Evolutionary conservation across 2,797 vertebrate species (phyloP).

Genomic region (Carcharodon carcharias): DNA sequence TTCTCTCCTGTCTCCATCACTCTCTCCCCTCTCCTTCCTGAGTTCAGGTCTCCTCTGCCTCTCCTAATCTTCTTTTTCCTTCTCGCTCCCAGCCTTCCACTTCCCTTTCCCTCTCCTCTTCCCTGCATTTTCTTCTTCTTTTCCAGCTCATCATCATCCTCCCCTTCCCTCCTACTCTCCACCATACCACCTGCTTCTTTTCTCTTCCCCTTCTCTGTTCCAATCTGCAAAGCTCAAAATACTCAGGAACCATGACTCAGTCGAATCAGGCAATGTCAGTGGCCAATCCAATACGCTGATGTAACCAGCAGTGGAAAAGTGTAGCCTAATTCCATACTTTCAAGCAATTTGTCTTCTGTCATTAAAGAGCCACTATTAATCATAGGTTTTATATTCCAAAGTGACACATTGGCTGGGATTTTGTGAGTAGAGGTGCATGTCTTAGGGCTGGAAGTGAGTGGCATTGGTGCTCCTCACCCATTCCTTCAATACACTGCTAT

Average conservation of each 20-base stretch:
- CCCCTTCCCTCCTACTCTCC: constrained; percentile 21
- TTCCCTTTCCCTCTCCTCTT: background rate
- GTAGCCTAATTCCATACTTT: background rate
- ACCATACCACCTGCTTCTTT: too few relatives aligned
- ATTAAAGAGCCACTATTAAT: background rate
- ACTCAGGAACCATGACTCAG: background rate
- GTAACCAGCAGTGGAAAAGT: background rate
- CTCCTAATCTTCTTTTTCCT: constrained; percentile 18
- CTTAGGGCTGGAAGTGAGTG: too few relatives aligned
- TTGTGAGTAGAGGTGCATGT: too few relatives aligned
- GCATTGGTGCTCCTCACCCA: too few relatives aligned
- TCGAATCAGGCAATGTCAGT: background rate
- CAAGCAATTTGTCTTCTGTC: background rate
- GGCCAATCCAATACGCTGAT: background rate
- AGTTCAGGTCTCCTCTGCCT: background rate
- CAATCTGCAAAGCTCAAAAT: background rate
- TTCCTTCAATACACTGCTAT: too few relatives aligned
- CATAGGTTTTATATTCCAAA: background rate
- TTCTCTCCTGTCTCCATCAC: too few relatives aligned
- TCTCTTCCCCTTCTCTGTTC: background rate
- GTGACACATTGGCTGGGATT: background rate
- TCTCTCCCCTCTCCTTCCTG: background rate
- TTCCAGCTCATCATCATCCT: constrained; percentile 40
- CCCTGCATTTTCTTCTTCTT: background rate
- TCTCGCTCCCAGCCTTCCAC: constrained; percentile 41